These are phyloP conservation scores for Adrianichthys oophorus DNA, from an alignment of 2,797 vertebrate species.

Conservation along the genomic window DNA sequence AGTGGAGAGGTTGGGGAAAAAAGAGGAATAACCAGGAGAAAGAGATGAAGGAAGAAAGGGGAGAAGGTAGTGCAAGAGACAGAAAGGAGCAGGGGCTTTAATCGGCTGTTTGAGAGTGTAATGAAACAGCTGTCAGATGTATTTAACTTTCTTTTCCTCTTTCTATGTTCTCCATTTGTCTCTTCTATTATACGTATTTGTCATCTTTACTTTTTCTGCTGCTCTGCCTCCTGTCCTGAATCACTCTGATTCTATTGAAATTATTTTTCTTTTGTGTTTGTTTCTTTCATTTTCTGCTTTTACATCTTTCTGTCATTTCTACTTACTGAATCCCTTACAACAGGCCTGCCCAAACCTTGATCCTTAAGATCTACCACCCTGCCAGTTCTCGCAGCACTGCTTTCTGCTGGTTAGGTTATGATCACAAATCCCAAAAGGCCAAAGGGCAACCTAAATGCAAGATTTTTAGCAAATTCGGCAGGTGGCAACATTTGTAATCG, in stretches of 20 bases:
- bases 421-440: no score
- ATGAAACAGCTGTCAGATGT: conserved; percentile 79
- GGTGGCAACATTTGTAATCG: no score
- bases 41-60: conserved; percentile 37
- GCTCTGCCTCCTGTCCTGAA: conserved; percentile 17
- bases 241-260: conserved; percentile 6
- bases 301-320: conserved; percentile 1
- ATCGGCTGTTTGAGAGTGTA: conserved; percentile 54
- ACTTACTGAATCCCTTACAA: neutral
- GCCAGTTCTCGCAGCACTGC: no score
- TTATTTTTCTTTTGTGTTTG: conserved; percentile 17
- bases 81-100: conserved; percentile 44
- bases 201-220: conserved; percentile 18
- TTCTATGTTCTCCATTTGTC: conserved; percentile 31
- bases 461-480: no score
- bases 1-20: conserved; percentile 20
- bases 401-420: no score
- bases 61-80: conserved; percentile 42
- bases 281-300: conserved; percentile 19
- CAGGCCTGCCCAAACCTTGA: no score
- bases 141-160: conserved; percentile 59
- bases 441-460: no score
- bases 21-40: conserved; percentile 9
- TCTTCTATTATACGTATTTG: conserved; percentile 34
- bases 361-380: no score